Base-by-base conservation (phyloP, 2,113 vertebrate species). In the Alaudala cheleensis region DNA sequence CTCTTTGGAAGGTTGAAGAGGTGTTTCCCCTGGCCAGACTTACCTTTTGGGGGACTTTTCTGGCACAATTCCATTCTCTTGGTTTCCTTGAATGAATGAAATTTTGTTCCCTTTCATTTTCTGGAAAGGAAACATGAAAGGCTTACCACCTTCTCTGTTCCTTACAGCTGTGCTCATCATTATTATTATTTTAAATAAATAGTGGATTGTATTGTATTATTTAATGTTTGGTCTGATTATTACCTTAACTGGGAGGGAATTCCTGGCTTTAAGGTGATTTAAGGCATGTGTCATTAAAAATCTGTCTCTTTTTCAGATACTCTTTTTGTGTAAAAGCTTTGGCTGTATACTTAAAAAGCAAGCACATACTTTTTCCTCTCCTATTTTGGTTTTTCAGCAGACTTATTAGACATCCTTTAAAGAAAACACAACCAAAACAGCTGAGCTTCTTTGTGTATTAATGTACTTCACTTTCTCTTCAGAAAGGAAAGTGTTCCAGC, bases 391-490 rank as follows among this genome's bases (percentile, higher is more conserved):
- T 99, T 98, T 67, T 98, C 98, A 26, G 86, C 97, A 76, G 98
- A 98, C 77, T 95, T 99, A 82, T 96, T 99, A 92, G 98, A 98
- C 88, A 98, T 98, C 54, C 97, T 98, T 64, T 98, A 98, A 47
- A 98, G 98, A 94, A 97, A 96, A 85, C 92, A 74, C 97, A 98
- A 45, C 98, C 98, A 17, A 97, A 95, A 87, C 94, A 98, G 97
- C 98, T 99, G 97, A 94, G n/a, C 24, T 28, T 94, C 60, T 79
- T 86, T 74, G 44, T 33, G 12, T 47, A 14, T 6, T 58, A 40
- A 44, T 56, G 15, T 44, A 15, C 18, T 73, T 70, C 1, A 31
- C 83, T 84, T 86, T 87, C 37, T 67, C 61, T 49, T 20, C 34
- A 87, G 74, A 88, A 93, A 79, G 9, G 15, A 10, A 73, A 73